Percentiles rank a stretch among this genome's conserved stretches.
These are phyloP conservation scores for Halesus radiatus DNA, from an alignment of 1,140 invertebrate genomes.

Conservation along the genomic window DNA sequence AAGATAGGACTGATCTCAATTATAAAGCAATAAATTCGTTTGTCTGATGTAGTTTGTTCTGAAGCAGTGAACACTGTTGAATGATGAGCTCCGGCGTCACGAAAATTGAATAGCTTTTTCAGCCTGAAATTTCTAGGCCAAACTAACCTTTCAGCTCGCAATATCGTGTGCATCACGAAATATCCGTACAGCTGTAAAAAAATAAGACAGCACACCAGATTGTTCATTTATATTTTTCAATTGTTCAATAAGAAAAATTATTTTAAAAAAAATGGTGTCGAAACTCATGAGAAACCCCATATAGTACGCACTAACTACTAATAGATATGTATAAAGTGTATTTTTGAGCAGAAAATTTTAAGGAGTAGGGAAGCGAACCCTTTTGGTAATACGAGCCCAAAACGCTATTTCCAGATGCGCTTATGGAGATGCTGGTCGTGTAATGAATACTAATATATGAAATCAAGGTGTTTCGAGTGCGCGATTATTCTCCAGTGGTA, in stretches of 20 bases:
- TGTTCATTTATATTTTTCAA: background rate
- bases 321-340: background rate
- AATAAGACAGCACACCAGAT: background rate
- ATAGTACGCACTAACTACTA: too few relatives aligned
- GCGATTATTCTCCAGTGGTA: background rate
- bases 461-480: slow-evolving; percentile 12
- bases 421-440: background rate
- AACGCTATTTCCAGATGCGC: background rate
- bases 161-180: background rate
- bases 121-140: too few relatives aligned
- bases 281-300: too few relatives aligned
- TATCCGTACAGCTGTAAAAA: background rate
- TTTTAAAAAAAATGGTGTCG: background rate
- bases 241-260: background rate
- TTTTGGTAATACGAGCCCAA: background rate
- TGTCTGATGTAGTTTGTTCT: too few relatives aligned
- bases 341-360: background rate
- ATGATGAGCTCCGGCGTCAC: too few relatives aligned
- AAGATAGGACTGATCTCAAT: too few relatives aligned
- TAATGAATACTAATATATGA: slow-evolving; percentile 22
- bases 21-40: too few relatives aligned
- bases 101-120: too few relatives aligned
- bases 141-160: too few relatives aligned
- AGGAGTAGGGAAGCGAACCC: background rate
- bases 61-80: too few relatives aligned